Percentiles rank a stretch among this genome's conserved stretches.
Evolutionary conservation across 2,113 vertebrate species (phyloP).

Genomic region (Alosa alosa): DNA sequence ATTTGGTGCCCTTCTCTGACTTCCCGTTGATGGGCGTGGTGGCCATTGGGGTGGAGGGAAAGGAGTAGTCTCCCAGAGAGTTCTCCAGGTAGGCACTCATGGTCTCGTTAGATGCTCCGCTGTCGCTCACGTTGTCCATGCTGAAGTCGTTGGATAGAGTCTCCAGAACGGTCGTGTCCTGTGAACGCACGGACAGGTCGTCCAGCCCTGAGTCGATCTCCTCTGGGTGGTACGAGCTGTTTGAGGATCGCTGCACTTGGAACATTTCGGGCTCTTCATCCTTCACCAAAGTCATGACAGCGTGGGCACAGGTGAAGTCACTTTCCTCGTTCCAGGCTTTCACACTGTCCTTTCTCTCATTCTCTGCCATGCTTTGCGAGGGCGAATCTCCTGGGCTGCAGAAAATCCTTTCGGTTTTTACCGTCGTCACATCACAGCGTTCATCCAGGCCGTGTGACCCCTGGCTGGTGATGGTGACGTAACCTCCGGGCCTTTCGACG

Average conservation of each 20-base stretch:
- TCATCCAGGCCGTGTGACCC: conserved; percentile 53
- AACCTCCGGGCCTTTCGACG: conserved; percentile 59
- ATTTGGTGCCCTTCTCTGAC: conserved; percentile 68
- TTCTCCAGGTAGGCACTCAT: conserved; percentile 79
- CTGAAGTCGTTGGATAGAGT: conserved; percentile 87
- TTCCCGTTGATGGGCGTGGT: conserved; percentile 77
- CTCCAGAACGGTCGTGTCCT: conserved; percentile 86
- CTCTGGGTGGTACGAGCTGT: conserved; percentile 74
- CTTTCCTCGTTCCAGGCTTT: conserved; percentile 81
- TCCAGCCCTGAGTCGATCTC: conserved; percentile 94
- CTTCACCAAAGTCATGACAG: conserved; percentile 83
- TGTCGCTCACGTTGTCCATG: conserved; percentile 92
- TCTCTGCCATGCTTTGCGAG: conserved; percentile 29
- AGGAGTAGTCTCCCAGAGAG: conserved; percentile 76
- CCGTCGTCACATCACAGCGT: conserved; percentile 23
- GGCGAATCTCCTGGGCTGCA: conserved; percentile 54
- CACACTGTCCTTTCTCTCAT: conserved; percentile 65
- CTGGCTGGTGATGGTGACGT: conserved; percentile 53
- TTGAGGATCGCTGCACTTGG: conserved; percentile 68
- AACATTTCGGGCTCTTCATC: conserved; percentile 84
- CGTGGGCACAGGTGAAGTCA: conserved; percentile 86
- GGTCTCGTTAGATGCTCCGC: conserved; percentile 85
- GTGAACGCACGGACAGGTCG: conserved; percentile 87
- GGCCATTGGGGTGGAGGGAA: conserved; percentile 80
- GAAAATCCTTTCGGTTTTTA: conserved; percentile 68